Conservation (phyloP, 2,797 vertebrate genomes). For the Hephaestus fuliginosus region DNA sequence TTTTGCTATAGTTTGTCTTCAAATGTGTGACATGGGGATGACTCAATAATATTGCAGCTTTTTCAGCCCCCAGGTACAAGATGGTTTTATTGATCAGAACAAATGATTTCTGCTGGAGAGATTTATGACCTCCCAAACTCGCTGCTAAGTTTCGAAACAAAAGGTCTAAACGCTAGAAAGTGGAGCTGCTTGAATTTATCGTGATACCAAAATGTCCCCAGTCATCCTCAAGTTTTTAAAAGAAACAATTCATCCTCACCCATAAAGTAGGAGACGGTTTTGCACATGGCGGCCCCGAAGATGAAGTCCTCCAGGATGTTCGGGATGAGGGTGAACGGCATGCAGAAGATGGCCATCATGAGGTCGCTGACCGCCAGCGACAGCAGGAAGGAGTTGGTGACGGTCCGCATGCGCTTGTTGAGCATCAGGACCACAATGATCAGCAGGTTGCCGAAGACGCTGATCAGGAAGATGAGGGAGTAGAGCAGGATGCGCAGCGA, state of each 20-base stretch:
- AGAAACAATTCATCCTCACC: conserved; percentile 78
- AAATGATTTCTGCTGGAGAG: background rate
- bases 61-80: background rate
- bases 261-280: conserved; percentile 92
- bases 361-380: conserved; percentile 96
- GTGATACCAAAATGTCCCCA: background rate
- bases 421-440: conserved; percentile 91
- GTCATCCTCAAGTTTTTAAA: background rate
- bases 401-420: conserved; percentile 93
- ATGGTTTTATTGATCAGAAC: background rate
- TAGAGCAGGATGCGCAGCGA: conserved; percentile 90
- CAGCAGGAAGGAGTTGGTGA: conserved; percentile 97
- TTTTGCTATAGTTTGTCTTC: background rate
- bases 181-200: background rate
- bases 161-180: background rate
- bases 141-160: background rate
- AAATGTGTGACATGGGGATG: background rate
- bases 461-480: conserved; percentile 90
- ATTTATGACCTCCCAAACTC: background rate
- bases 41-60: background rate
- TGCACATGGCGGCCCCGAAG: conserved; percentile 93
- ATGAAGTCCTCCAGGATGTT: conserved; percentile 93
- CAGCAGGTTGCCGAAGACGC: conserved; percentile 92
- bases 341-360: conserved; percentile 94
- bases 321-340: conserved; percentile 96